Evolutionary conservation across 2,797 vertebrate species (phyloP).

Genomic region (Toxotes lorentzi): DNA sequence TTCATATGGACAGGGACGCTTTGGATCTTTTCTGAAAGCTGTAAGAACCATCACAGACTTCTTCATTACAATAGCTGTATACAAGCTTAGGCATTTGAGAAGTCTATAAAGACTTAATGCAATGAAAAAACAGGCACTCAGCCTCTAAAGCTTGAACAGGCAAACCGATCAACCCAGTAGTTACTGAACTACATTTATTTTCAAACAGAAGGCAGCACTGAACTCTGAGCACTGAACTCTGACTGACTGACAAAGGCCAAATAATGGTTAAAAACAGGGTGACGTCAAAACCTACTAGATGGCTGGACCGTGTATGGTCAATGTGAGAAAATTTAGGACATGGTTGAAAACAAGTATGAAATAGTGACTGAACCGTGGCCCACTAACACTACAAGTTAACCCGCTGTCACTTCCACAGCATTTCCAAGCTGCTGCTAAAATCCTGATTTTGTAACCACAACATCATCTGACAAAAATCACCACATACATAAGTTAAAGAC

Average conservation of each 20-base stretch:
- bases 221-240: too few species aligned
- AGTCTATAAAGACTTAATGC: constrained; percentile 44
- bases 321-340: too few species aligned
- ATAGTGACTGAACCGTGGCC: too few species aligned
- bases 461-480: too few species aligned
- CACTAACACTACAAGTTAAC: too few species aligned
- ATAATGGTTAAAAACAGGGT: constrained; percentile 1
- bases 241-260: background rate
- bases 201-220: background rate
- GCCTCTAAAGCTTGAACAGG: constrained; percentile 24
- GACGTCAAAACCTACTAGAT: too few species aligned
- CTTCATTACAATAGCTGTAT: constrained; percentile 42
- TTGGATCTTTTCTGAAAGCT: constrained; percentile 38
- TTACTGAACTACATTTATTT: background rate
- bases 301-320: too few species aligned
- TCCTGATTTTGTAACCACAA: too few species aligned
- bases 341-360: too few species aligned
- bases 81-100: constrained; percentile 11
- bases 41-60: constrained; percentile 36
- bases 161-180: constrained; percentile 1
- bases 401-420: too few species aligned
- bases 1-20: constrained; percentile 44
- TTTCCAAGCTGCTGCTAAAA: too few species aligned
- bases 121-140: constrained; percentile 13
- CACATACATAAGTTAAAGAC: too few species aligned